Evolutionary conservation across 2,113 vertebrate species (phyloP), one percentile per base, ranked within the genome.

Genomic region (Colius striatus): DNA sequence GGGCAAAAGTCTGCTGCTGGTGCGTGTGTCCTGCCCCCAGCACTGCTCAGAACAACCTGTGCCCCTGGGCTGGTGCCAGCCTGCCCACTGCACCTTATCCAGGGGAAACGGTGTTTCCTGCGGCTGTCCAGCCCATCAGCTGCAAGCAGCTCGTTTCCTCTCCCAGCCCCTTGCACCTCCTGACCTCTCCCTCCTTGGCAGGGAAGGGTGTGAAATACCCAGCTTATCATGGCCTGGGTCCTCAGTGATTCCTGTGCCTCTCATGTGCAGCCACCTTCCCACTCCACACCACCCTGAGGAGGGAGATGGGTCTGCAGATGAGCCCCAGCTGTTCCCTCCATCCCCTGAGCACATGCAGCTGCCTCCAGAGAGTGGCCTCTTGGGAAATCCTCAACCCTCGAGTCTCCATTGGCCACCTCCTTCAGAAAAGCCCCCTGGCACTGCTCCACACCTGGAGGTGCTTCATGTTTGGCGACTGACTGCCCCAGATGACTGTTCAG

Each of bases 1-100:
- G 23, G 41, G 22, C 23, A 53, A 36, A 57, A 66, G n/a, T 61
- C 71, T 96, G 92, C 92, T 22, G 16, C 70, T 94, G 7, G 15
- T 87, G 26, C 1, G 1, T 75, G 41, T 86, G 38, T 60, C 85
- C 38, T 53, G 57, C 55, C 68, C 36, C 23, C 96, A 91, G 94
- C 91, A 48, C 47, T n/a, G 53, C 95, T 86, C 20, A 26, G 96
- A 86, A 94, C 91, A 86, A 54, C 22, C 84, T 87, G 91, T 93
- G 79, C 89, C 67, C 27, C 1, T 16, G 48, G 90, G 47, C 77
- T 94, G 94, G 90, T 94, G 90, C 93, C 95, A 95, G 36, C 71
- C 53, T 81, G 65, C 88, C 70, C 94, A 78, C 32, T 9, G 58
- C 71, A 91, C 86, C 95, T 97, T 94, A 96, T 96, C 96, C 95